Base-by-base conservation (phyloP, 1,140 invertebrate species). In the Cataglyphis hispanica region DNA sequence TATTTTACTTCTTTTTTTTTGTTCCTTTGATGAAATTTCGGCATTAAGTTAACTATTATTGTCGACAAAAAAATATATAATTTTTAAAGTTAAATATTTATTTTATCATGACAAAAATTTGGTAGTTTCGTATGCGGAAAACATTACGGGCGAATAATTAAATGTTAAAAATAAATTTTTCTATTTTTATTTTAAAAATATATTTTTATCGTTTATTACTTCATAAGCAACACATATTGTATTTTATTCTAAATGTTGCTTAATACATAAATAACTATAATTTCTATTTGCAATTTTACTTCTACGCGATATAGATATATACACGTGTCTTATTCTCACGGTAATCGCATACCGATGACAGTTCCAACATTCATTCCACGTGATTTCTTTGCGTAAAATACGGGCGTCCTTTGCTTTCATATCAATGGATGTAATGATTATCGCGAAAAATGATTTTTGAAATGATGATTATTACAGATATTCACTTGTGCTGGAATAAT, bases 81-180 rank as follows among this genome's bases (percentile, higher is more conserved):
- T 70, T 53, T 70, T 11, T 31, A 31, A 50, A 70, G 31, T 27
- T 69, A 7, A 10, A 69, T 69, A 31, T 69, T 69, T 67, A 37
- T n/a, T 10, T 31, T 31, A 31, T 31, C 4, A 31, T 31, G 31
- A 31, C 31, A 31, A 31, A 31, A 31, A 31, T 31, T 31, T 31
- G 31, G 31, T 3, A 1, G 1, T 31, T 31, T 31, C 4, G 31
- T 31, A 31, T 3, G 31, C 1, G 31, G 31, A 31, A 31, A 31
- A 8, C 40, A 43, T 16, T 22, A 66, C 22, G 31, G 2, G n/a
- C n/a, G 10, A 22, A 40, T 10, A 40, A 40, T 40, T 40, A 31
- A 40, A 40, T 40, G 37, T 66, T 22, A 40, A n/a, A 43, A 43
- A 1, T 67, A 67, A 67, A 66, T 19, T 10, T 13, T 22, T 67